Percentiles rank a stretch among this genome's conserved stretches.
Conservation (phyloP, 1,140 invertebrate genomes). For the Eupristina koningsbergeri region DNA sequence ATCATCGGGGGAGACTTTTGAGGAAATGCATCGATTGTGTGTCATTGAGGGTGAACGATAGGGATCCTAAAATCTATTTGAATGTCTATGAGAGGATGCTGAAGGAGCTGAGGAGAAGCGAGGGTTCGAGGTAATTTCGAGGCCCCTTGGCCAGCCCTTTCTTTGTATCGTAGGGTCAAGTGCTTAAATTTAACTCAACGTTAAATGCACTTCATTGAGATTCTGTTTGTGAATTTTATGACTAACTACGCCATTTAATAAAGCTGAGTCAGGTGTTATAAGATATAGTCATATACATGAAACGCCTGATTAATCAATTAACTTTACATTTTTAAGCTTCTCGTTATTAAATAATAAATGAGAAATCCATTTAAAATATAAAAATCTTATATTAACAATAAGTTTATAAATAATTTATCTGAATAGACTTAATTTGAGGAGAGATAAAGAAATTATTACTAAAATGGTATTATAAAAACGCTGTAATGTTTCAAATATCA, state of each 20-base stretch:
- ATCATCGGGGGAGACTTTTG: slow-evolving; percentile 35
- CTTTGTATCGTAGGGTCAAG: background rate
- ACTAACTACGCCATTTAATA: background rate
- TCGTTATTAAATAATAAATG: too few relatives aligned
- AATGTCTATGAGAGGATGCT: slow-evolving; percentile 77
- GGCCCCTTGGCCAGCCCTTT: background rate
- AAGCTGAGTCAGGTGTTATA: background rate
- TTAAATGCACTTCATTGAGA: background rate
- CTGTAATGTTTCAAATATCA: background rate
- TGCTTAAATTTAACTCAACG: background rate
- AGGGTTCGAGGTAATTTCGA: slow-evolving; percentile 58
- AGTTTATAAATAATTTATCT: too few relatives aligned
- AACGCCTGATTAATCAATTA: too few relatives aligned
- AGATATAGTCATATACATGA: background rate
- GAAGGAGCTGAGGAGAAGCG: slow-evolving; percentile 75
- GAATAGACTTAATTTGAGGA: too few relatives aligned
- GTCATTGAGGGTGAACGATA: slow-evolving; percentile 42
- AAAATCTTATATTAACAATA: too few relatives aligned
- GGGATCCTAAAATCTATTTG: background rate
- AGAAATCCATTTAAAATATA: too few relatives aligned
- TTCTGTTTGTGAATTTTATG: background rate
- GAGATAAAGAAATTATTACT: too few relatives aligned
- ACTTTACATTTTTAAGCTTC: too few relatives aligned
- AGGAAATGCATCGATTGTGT: slow-evolving; percentile 56
- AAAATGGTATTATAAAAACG: too few relatives aligned